Evolutionary conservation across 2,113 vertebrate species (phyloP).

Genomic region (Eidolon helvum): DNA sequence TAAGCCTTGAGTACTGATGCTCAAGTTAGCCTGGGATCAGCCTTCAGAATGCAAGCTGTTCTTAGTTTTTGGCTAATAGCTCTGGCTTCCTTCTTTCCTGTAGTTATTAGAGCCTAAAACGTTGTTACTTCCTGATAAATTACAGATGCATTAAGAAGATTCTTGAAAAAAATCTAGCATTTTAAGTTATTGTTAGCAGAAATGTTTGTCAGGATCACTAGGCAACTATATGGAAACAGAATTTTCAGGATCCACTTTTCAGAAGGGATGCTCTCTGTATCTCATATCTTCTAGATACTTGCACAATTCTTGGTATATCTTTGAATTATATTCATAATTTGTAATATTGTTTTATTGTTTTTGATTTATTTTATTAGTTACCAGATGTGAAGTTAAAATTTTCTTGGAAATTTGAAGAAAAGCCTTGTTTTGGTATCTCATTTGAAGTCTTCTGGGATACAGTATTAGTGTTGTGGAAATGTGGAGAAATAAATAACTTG

Average conservation of each 20-base stretch:
- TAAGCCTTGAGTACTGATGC: background rate
- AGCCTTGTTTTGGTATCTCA: background rate
- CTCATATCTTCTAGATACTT: background rate
- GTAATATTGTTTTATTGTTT: background rate
- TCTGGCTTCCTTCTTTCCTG: background rate
- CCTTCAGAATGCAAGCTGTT: background rate
- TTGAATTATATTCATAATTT: background rate
- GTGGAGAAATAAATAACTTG: background rate
- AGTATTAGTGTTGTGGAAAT: background rate
- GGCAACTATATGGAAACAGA: background rate
- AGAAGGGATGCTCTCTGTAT: background rate
- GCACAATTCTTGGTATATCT: background rate
- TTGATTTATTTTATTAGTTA: background rate
- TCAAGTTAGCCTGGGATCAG: background rate
- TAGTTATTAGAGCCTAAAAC: background rate
- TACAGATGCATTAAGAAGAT: background rate
- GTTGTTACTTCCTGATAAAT: background rate
- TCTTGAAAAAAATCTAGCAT: background rate
- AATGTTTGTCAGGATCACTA: background rate
- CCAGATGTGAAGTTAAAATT: background rate
- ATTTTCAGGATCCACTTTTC: background rate
- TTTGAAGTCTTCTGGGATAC: background rate
- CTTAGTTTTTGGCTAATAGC: background rate
- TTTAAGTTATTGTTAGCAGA: background rate
- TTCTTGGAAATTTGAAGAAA: conserved; percentile 8